Percentiles rank a stretch among this genome's conserved stretches.
Evolutionary conservation across 2,888 invertebrate genomes (phyloP).

Genomic region (Idaea straminata): DNA sequence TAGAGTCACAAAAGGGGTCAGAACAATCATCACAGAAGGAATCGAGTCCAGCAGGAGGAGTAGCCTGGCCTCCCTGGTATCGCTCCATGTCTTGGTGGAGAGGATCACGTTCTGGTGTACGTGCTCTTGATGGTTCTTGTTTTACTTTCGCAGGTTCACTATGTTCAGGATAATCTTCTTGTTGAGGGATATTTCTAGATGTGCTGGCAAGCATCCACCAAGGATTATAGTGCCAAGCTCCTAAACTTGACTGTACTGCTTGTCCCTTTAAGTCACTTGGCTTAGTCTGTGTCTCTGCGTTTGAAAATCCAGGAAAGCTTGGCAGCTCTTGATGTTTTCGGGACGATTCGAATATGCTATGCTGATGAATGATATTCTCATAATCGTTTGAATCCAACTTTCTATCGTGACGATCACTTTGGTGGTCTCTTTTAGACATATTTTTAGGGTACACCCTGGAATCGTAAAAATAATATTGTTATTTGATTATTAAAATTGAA

Average conservation of each 20-base stretch:
- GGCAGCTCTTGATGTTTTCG: slow-evolving; percentile 73
- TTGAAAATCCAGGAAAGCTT: slow-evolving; percentile 74
- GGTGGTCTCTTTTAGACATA: slow-evolving; percentile 77
- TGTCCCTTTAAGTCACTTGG: slow-evolving; percentile 68
- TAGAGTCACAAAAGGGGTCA: slow-evolving; percentile 77
- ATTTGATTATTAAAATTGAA: slow-evolving; percentile 12
- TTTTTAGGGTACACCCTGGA: slow-evolving; percentile 41
- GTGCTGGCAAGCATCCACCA: slow-evolving; percentile 80
- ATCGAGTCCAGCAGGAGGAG: slow-evolving; percentile 69
- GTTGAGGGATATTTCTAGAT: slow-evolving; percentile 67
- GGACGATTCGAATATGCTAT: slow-evolving; percentile 72
- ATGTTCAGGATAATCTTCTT: slow-evolving; percentile 70
- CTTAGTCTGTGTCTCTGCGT: slow-evolving; percentile 78
- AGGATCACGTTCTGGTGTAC: slow-evolving; percentile 68
- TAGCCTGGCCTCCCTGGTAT: slow-evolving; percentile 55
- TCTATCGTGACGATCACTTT: slow-evolving; percentile 69
- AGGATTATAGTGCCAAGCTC: slow-evolving; percentile 76
- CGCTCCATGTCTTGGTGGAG: slow-evolving; percentile 63
- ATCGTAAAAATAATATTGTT: slow-evolving; percentile 20
- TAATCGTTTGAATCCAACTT: slow-evolving; percentile 74
- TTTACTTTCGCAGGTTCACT: slow-evolving; percentile 72
- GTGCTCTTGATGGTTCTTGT: slow-evolving; percentile 67
- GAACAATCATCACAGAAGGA: slow-evolving; percentile 78
- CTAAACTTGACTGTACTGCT: slow-evolving; percentile 60
- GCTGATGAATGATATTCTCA: slow-evolving; percentile 73